Conservation (phyloP, 2,888 invertebrate genomes). For the Tipula lateralis region DNA sequence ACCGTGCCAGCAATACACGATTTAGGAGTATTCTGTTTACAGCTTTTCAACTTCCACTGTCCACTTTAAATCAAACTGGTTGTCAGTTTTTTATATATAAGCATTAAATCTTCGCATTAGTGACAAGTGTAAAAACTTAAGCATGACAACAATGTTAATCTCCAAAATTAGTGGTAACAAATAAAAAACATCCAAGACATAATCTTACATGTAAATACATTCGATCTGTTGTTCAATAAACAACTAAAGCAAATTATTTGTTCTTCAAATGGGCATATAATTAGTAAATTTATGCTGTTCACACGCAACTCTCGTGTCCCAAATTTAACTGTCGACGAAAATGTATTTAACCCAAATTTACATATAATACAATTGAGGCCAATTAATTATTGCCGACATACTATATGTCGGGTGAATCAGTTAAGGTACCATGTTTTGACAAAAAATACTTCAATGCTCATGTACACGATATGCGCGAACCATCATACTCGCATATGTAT, state of each 20-base stretch:
- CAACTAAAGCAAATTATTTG: background rate
- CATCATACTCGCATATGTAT: background rate
- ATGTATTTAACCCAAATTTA: background rate
- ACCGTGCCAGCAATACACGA: too few relatives aligned
- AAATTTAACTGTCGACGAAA: background rate
- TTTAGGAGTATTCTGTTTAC: too few relatives aligned
- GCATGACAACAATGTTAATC: too few relatives aligned
- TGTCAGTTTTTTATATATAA: too few relatives aligned
- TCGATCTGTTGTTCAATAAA: background rate
- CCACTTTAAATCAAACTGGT: too few relatives aligned
- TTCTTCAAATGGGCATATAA: background rate
- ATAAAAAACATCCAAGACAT: too few relatives aligned
- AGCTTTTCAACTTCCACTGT: too few relatives aligned
- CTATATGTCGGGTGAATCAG: background rate
- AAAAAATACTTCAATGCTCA: background rate
- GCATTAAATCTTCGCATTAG: too few relatives aligned
- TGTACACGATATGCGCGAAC: background rate
- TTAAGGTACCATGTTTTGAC: background rate
- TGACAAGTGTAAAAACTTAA: too few relatives aligned
- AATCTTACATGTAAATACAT: too few relatives aligned
- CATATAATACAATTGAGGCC: background rate
- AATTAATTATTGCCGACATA: background rate
- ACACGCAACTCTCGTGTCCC: background rate
- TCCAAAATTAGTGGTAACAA: too few relatives aligned
- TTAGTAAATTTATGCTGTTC: background rate